These are phyloP conservation scores for Drosophila repletoides DNA, from an alignment of 1,140 invertebrate species.

Conservation along the genomic window DNA sequence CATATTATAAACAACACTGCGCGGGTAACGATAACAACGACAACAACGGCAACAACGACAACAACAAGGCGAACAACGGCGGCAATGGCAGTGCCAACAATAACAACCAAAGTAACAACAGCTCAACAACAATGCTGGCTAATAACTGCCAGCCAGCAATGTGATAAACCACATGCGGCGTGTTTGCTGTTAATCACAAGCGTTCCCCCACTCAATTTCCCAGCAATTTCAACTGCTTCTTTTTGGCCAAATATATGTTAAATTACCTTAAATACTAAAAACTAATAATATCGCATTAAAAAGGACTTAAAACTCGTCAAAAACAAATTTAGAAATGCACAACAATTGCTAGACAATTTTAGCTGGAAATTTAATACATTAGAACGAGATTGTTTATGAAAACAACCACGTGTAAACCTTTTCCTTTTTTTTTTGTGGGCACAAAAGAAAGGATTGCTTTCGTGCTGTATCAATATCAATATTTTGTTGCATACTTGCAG, in stretches of 20 bases:
- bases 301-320: no score
- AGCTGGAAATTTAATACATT: no score
- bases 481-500: conserved; percentile 36
- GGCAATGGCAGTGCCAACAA: conserved; percentile 7
- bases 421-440: no score
- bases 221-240: background rate
- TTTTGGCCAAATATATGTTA: background rate
- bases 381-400: no score
- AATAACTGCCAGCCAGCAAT: conserved; percentile 64
- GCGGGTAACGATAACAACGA: conserved; percentile 51
- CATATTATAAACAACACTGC: conserved; percentile 72
- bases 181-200: conserved; percentile 13
- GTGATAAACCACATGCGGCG: conserved; percentile 26
- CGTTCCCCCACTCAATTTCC: background rate
- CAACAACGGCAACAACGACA: conserved; percentile 26
- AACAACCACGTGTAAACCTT: no score
- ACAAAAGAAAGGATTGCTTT: background rate
- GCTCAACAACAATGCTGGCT: conserved; percentile 60
- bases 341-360: no score
- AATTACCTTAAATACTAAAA: background rate
- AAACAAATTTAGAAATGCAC: no score
- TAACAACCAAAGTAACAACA: conserved; percentile 39
- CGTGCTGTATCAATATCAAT: conserved; percentile 2
- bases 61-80: conserved; percentile 5
- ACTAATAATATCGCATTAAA: background rate